A percentile compares a stretch with the other conserved stretches of the same genome.
Conservation (phyloP, 2,888 invertebrate genomes). For the Callinectes sapidus region DNA sequence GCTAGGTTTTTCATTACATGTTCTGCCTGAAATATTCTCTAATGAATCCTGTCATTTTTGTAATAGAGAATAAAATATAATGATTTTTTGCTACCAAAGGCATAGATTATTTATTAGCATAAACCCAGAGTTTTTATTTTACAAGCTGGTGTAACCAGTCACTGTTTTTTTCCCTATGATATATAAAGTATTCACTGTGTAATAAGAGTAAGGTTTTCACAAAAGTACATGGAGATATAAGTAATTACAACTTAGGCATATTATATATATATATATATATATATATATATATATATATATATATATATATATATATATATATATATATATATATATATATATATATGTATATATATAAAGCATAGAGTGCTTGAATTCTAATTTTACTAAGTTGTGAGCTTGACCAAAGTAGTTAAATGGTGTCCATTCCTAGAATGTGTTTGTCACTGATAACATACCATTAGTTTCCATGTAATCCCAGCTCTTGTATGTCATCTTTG, state of each 20-base stretch:
- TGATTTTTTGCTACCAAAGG: not conserved
- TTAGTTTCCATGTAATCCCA: slow-evolving; percentile 19
- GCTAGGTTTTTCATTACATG: slow-evolving; percentile 17
- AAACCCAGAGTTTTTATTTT: not conserved
- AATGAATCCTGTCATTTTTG: not conserved
- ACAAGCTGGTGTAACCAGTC: not conserved
- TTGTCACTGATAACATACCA: slow-evolving; percentile 31
- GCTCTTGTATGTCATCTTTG: slow-evolving; percentile 52
- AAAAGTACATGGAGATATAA: slow-evolving; percentile 5
- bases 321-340: slow-evolving; percentile 29
- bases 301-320: slow-evolving; percentile 55
- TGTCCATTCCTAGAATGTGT: slow-evolving; percentile 43
- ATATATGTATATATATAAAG: slow-evolving; percentile 29
- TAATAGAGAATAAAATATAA: not conserved
- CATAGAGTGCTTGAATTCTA: slow-evolving; percentile 27
- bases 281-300: slow-evolving; percentile 56
- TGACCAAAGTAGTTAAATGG: slow-evolving; percentile 36
- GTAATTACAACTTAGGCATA: not conserved
- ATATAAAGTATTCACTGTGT: not conserved
- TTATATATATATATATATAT: slow-evolving; percentile 42
- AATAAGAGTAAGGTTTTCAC: not conserved
- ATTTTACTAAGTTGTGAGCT: slow-evolving; percentile 21
- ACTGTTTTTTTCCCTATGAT: not conserved
- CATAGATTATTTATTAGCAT: not conserved
- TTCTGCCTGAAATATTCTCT: not conserved